Percentiles rank a stretch among this genome's conserved stretches.
Conservation (phyloP, 2,113 vertebrate species). For the Balaeniceps rex region DNA sequence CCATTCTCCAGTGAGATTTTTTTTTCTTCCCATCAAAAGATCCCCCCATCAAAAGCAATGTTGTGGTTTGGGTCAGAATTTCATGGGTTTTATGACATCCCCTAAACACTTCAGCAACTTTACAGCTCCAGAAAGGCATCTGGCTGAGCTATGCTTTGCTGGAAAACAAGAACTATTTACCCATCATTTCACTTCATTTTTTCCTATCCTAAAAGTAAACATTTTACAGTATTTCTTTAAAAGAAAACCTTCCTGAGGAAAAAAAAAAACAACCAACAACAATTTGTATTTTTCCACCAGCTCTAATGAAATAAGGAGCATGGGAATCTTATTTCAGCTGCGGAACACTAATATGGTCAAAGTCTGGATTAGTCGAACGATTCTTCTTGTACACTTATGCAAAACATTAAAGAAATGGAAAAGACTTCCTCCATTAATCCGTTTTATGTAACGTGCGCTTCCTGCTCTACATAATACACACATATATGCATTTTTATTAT, state of each 20-base stretch:
- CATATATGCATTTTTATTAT: background rate
- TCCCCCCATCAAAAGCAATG: background rate
- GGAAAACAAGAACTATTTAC: background rate
- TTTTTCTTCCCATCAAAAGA: background rate
- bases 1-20: background rate
- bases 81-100: background rate
- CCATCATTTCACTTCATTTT: background rate
- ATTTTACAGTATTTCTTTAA: background rate
- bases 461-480: conserved; percentile 19
- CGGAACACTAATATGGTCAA: conserved; percentile 49
- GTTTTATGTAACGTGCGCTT: conserved; percentile 26
- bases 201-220: background rate
- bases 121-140: background rate
- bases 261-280: background rate
- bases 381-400: conserved; percentile 57
- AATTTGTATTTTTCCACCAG: background rate
- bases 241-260: background rate
- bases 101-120: background rate
- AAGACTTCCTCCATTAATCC: conserved; percentile 51
- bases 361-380: conserved; percentile 29
- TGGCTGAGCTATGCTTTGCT: background rate
- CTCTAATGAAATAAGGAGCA: conserved; percentile 37
- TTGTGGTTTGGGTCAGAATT: background rate
- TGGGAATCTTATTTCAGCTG: conserved; percentile 33
- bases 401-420: conserved; percentile 52